Base-by-base conservation (phyloP, 2,888 invertebrate species). In the Synergus laeviventris region DNA sequence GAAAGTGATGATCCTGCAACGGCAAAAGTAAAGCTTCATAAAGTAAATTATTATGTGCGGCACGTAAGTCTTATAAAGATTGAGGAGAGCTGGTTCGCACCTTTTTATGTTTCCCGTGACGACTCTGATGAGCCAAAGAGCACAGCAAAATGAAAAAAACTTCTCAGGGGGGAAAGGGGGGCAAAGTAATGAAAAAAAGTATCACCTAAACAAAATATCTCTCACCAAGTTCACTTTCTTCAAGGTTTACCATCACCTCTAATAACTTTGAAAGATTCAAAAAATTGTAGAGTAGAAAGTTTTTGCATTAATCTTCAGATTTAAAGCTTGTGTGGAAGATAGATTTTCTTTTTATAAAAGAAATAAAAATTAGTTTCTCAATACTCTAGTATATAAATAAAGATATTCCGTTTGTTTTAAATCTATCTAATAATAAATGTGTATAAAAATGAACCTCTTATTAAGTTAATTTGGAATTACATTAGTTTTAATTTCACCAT, bases 1-100 rank as follows among this genome's bases (percentile, higher is more conserved):
- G 81, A 83, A 82, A 80, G 79, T 79, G 83, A 84, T 83, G 82
- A 84, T 81, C 82, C 79, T 81, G 78, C 76, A 79, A 74, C 62
- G 49, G 54, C 74, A 49, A 75, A 77, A 79, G 74, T 79, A 81
- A 80, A 81, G 84, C 82, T 82, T 83, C 83, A 82, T 81, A 83
- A 82, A 82, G 82, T 84, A 83, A 85, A 86, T 85, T 84, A 83
- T 84, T 84, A 84, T 83, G 83, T 84, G 82, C 76, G 79, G 75
- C 82, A 82, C 83, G 83, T 82, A 79, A 80, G 81, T 81, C 81
- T 83, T 85, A 81, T 79, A 78, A 82, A 81, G 85, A 83, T 85
- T 85, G 84, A 83, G 83, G 81, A 81, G 78, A 78, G 79, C 60
- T 56, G 49, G 14, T 70, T 70, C 31, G 49, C 66, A 70, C 66